These are phyloP conservation scores for Polia nebulosa DNA, from an alignment of 2,888 invertebrate species.

Conservation along the genomic window DNA sequence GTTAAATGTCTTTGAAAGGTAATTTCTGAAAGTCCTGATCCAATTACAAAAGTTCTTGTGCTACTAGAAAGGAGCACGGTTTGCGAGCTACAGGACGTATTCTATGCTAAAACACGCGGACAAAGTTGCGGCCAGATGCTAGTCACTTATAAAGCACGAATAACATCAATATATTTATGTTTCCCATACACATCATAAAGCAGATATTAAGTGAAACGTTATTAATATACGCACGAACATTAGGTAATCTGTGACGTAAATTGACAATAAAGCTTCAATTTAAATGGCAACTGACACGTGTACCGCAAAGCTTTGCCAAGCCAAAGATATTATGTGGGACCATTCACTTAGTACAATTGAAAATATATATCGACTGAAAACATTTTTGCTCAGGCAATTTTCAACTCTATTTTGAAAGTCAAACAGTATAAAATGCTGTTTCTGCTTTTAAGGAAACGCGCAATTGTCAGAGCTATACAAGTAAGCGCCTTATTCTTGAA, in stretches of 20 bases:
- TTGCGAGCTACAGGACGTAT: too few relatives aligned
- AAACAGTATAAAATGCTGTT: slow-evolving; percentile 12
- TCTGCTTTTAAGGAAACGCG: slow-evolving; percentile 8
- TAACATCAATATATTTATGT: too few relatives aligned
- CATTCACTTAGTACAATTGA: slow-evolving; percentile 57
- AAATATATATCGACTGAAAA: slow-evolving; percentile 49
- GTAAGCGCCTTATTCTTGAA: slow-evolving; percentile 62
- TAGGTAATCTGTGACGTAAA: slow-evolving; percentile 44
- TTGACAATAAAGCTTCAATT: slow-evolving; percentile 45
- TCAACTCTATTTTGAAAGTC: neutral
- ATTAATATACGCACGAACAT: slow-evolving; percentile 28
- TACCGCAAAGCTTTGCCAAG: slow-evolving; percentile 46
- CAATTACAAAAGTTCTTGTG: too few relatives aligned
- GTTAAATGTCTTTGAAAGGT: too few relatives aligned
- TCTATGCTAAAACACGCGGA: too few relatives aligned
- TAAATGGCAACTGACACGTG: slow-evolving; percentile 58
- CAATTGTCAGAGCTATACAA: slow-evolving; percentile 32
- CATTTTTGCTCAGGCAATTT: slow-evolving; percentile 18
- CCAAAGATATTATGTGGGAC: slow-evolving; percentile 44
- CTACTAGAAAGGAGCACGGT: too few relatives aligned
- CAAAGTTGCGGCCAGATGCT: too few relatives aligned
- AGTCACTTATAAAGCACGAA: too few relatives aligned
- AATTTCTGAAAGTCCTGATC: too few relatives aligned
- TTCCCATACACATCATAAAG: too few relatives aligned
- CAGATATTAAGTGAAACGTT: slow-evolving; percentile 5